Conservation (phyloP, 2,888 invertebrate genomes). For the Brachyptera putata region DNA sequence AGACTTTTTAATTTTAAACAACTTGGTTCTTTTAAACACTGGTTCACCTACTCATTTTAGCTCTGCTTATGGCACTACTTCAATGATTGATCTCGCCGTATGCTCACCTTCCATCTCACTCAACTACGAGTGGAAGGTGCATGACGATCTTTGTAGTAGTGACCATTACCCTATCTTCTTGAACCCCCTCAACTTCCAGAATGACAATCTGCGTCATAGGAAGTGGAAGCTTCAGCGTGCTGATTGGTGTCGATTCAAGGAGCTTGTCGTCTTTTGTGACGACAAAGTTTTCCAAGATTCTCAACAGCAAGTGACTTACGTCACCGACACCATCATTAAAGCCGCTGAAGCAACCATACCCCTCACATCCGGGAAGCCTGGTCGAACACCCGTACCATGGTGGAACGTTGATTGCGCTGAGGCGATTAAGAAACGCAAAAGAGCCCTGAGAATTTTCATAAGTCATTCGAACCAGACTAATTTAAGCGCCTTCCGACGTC, state of each 20-base stretch:
- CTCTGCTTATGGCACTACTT: background rate
- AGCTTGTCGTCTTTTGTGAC: background rate
- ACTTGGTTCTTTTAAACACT: background rate
- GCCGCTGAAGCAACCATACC: background rate
- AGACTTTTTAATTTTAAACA: background rate
- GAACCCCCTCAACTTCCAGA: background rate
- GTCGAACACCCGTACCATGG: slow-evolving; percentile 2
- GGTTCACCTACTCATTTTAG: background rate
- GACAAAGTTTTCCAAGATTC: background rate
- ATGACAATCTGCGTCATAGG: background rate
- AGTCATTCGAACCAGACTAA: background rate
- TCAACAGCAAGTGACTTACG: background rate
- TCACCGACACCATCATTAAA: background rate
- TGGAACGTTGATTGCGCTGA: slow-evolving; percentile 1
- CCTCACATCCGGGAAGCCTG: background rate
- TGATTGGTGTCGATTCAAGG: background rate
- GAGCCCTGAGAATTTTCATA: background rate
- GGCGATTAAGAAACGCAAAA: background rate
- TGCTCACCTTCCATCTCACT: background rate
- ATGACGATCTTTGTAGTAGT: background rate
- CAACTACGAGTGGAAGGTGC: background rate
- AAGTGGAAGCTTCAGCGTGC: background rate
- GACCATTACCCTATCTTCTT: background rate
- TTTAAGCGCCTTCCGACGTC: background rate
- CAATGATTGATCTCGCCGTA: background rate